A percentile compares a stretch with the other conserved stretches of the same genome.
Evolutionary conservation across 2,888 invertebrate species (phyloP).

Genomic region (Drosophila differens): DNA sequence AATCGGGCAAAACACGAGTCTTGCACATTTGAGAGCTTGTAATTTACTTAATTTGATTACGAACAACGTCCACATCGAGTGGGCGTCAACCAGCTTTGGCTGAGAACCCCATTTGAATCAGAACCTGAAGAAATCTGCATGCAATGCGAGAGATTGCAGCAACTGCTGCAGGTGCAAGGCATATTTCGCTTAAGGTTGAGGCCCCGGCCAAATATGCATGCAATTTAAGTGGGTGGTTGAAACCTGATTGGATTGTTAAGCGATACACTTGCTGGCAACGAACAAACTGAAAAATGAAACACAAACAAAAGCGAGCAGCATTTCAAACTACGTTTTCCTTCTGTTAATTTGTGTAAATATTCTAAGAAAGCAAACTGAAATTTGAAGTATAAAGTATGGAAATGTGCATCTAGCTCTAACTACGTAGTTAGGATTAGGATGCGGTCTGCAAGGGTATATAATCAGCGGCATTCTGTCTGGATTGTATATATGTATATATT

Average conservation of each 20-base stretch:
- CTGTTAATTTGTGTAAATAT: neutral
- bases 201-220: constrained; percentile 41
- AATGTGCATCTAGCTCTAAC: neutral
- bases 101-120: constrained; percentile 5
- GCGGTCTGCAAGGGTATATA: neutral
- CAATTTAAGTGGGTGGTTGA: constrained; percentile 50
- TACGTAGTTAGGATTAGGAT: neutral
- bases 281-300: neutral
- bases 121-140: constrained; percentile 12
- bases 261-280: neutral
- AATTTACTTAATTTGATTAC: constrained; percentile 82
- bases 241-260: constrained; percentile 22
- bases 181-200: constrained; percentile 3
- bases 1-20: constrained; percentile 77
- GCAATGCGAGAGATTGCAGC: neutral
- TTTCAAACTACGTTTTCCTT: neutral
- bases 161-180: constrained; percentile 55
- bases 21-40: constrained; percentile 81
- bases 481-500: neutral
- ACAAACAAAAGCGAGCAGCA: neutral
- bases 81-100: constrained; percentile 38
- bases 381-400: neutral
- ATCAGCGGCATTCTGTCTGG: neutral
- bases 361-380: neutral
- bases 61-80: constrained; percentile 49